Evolutionary conservation across 2,797 vertebrate species (phyloP).

Genomic region (Chelon auratus): DNA sequence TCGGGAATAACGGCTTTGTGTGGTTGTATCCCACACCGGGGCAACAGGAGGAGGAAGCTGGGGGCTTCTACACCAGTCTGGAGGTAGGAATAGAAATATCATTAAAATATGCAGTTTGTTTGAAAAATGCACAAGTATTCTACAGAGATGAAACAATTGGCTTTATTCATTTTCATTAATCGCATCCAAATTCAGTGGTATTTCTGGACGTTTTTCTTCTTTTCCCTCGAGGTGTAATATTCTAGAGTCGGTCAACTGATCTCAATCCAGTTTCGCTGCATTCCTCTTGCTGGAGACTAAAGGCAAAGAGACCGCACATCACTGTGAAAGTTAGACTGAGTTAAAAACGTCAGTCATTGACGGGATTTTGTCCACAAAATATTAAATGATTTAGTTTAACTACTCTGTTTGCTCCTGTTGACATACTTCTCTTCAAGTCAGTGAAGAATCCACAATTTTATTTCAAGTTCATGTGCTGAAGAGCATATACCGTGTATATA

Average conservation of each 20-base stretch:
- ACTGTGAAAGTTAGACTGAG: too few relatives aligned
- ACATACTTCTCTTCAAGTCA: not conserved
- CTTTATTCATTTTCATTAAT: not conserved
- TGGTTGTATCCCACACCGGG: constrained; percentile 94
- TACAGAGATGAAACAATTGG: not conserved
- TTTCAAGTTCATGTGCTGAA: not conserved
- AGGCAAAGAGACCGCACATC: too few relatives aligned
- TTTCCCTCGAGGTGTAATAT: not conserved
- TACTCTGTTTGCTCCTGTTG: not conserved
- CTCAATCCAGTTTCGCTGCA: too few relatives aligned
- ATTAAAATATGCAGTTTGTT: not conserved
- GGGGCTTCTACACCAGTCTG: constrained; percentile 90
- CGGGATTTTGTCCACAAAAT: too few relatives aligned
- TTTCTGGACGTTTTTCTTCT: not conserved
- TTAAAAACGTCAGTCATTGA: too few relatives aligned
- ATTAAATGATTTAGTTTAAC: too few relatives aligned
- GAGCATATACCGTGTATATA: not conserved
- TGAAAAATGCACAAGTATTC: too few relatives aligned
- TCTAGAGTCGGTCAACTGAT: too few relatives aligned
- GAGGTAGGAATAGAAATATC: constrained; percentile 82
- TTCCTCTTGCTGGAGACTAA: too few relatives aligned
- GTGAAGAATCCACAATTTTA: not conserved
- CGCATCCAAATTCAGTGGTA: not conserved
- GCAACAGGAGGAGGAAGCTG: constrained; percentile 91
- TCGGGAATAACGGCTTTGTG: constrained; percentile 96